A percentile compares a stretch with the other conserved stretches of the same genome.
phyloP scores from a whole-genome alignment of 1,140 invertebrate genomes.

The Drosophila virilis region DNA sequence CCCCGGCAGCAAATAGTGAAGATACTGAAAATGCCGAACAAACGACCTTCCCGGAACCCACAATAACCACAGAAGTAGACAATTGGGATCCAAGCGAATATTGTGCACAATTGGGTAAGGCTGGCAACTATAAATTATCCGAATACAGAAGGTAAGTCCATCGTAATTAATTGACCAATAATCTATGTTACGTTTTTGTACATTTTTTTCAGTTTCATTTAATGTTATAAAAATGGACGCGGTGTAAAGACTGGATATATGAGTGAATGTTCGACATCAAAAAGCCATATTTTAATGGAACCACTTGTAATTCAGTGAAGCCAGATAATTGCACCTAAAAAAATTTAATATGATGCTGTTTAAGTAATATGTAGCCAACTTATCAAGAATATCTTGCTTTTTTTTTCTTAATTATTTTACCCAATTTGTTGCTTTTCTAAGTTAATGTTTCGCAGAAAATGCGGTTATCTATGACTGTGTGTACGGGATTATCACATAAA shows the following conservation, averaged over 20 bases:
- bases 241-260: not conserved
- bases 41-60: too few species aligned
- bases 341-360: not conserved
- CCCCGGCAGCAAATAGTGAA: not conserved
- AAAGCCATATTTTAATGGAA: constrained; percentile 28
- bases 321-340: constrained; percentile 41
- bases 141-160: constrained; percentile 4
- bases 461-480: not conserved
- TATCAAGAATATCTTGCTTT: not conserved
- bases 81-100: not conserved
- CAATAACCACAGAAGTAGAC: not conserved
- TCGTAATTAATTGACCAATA: constrained; percentile 10
- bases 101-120: not conserved
- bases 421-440: not conserved
- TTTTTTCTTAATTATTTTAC: not conserved
- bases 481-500: not conserved
- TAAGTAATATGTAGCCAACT: too few species aligned
- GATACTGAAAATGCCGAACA: too few species aligned
- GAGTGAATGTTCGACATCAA: not conserved
- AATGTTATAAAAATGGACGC: constrained; percentile 1
- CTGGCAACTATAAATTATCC: not conserved
- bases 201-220: constrained; percentile 36
- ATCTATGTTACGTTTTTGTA: not conserved
- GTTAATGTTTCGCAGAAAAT: not conserved
- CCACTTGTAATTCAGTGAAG: not conserved